Base-by-base conservation (phyloP, 2,888 invertebrate species). In the Ornithoptera alexandrae region DNA sequence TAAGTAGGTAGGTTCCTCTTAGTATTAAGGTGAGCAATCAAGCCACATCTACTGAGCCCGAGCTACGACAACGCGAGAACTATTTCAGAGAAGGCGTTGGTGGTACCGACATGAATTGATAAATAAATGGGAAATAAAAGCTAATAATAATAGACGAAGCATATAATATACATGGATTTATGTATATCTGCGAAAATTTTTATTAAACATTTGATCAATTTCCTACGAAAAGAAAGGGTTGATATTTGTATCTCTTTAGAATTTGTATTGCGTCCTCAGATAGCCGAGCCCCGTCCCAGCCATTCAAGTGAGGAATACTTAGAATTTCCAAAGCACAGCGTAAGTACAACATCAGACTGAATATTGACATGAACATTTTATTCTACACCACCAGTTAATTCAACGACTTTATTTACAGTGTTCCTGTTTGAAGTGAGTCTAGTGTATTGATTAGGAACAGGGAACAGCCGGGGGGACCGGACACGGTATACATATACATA, bases 241-340 rank as follows among this genome's bases (percentile, higher is more conserved):
- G 22, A 58, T 58, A 58, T 58, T 58, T 58, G 57, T 58, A 58
- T 58, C 57, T 58, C 57, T 58, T 58, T 58, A 50, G 63, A 58
- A 64, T 68, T 63, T 68, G 68, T 68, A 63, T 64, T 30, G 58
- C 63, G 63, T 68, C 59, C 63, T 63, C 30, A 39, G 68, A 68
- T 63, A 63, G 63, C 63, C 36, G 50, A 63, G 58, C 59, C 68
- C 30, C 59, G 30, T 63, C 68, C 59, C 58, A 39, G 15, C 58
- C 58, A 68, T 68, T 68, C 68, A 46, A 59, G 68, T 63, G 58
- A 58, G 68, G 68, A 68, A 68, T 68, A 68, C 68, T 68, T 68
- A 50, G 68, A 68, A 68, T 68, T 58, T 68, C 68, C 58, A 46
- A 46, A 30, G 36, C 62, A 68, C 68, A 68, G 68, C 22, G 63